Evolutionary conservation across 2,113 vertebrate genomes (phyloP), one percentile per base, ranked within the genome.

Genomic region (Limanda limanda): DNA sequence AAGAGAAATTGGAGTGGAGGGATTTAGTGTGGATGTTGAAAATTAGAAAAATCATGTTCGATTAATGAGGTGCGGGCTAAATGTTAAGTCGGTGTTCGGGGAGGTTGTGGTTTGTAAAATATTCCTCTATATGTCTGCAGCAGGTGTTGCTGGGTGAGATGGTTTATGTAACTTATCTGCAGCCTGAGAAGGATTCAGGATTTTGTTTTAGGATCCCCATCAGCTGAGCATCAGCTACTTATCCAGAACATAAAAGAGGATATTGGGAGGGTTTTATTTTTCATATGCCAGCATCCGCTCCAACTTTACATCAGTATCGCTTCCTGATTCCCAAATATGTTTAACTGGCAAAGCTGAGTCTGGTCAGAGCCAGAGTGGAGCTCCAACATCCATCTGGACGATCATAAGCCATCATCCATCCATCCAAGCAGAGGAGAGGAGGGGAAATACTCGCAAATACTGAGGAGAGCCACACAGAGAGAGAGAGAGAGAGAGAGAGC

Each of bases 341-440:
- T 74, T 56, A 61, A 66, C 67, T 76, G 71, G 79, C 70, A 74
- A 45, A 61, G 40, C 4, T 24, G 42, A 52, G 25, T 56, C 12
- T 78, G 72, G 52, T 76, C 78, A 48, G 72, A 70, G 72, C 74
- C 81, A 81, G 68, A 82, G 54, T 42, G 52, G 59, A 74, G 79
- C 71, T 74, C 64, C 59, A 42, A 24, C 71, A 76, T 91, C 82
- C 62, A 85, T 88, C 74, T 86, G 83, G 75, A 68, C 78, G 42
- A 90, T 86, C 80, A 79, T 25, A 74, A 83, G 63, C 64, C 82
- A 71, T 25, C 62, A 65, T 78, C 17, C 62, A 64, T 78, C 75
- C 65, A 76, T 78, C 71, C 71, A 58, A 40, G 69, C 74, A 79
- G 74, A 48, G 57, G 74, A 55, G 60, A 17, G 15, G 31, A 66